Conservation (phyloP, 2,888 invertebrate species). For the Apodemia mormo region DNA sequence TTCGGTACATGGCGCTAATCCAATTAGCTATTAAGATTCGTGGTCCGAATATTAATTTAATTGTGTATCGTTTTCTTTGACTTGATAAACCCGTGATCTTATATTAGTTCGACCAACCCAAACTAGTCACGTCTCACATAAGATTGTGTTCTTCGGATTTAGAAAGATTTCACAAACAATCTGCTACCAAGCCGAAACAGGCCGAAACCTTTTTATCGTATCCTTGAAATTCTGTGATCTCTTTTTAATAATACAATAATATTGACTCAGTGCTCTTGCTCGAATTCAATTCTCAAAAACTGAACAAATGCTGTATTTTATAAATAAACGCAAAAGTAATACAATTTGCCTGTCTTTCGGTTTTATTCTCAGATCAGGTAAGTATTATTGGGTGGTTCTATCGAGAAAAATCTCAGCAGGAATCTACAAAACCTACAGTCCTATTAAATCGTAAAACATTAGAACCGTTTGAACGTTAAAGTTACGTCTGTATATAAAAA, state of each 20-base stretch:
- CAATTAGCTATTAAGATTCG: conserved; percentile 82
- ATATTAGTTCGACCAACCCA: conserved; percentile 39
- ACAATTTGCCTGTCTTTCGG: no score
- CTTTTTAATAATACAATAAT: background rate
- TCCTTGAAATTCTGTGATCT: background rate
- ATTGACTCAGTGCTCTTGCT: background rate
- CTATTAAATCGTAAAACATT: no score
- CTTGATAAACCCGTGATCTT: conserved; percentile 55
- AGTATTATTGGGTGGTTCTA: no score
- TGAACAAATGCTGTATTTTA: no score
- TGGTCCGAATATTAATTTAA: conserved; percentile 77
- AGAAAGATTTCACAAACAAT: conserved; percentile 40
- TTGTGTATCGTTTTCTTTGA: conserved; percentile 55
- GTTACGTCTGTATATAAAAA: no score
- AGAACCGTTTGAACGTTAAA: no score
- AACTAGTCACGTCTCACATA: conserved; percentile 7
- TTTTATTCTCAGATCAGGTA: no score
- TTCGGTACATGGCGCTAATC: conserved; percentile 79
- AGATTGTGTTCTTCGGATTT: conserved; percentile 42
- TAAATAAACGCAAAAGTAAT: no score
- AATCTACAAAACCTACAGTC: no score
- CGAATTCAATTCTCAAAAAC: no score
- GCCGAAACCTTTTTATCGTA: background rate
- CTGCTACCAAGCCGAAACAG: background rate
- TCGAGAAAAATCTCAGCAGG: no score